Evolutionary conservation across 1,140 invertebrate genomes (phyloP).

Genomic region (Hylyphantes graminicola): DNA sequence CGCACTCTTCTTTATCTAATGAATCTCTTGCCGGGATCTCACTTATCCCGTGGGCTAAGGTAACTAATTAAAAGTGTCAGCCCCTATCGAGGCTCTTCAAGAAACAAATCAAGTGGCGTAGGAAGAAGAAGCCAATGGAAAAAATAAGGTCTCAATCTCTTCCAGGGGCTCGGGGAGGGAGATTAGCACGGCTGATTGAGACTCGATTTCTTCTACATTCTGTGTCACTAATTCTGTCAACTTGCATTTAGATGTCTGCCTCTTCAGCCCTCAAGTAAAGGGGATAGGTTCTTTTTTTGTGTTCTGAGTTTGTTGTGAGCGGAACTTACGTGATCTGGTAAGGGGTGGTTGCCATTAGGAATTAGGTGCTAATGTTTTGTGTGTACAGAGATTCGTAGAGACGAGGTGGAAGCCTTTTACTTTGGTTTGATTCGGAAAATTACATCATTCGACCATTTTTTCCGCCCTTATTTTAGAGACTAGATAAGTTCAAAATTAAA

Average conservation of each 20-base stretch:
- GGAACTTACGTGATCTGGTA: too few species aligned
- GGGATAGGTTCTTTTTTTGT: background rate
- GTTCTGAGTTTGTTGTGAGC: too few species aligned
- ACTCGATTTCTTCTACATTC: conserved; percentile 58
- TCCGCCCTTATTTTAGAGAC: too few species aligned
- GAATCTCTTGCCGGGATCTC: conserved; percentile 48
- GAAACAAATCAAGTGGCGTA: conserved; percentile 56
- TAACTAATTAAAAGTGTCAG: conserved; percentile 61
- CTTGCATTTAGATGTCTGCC: conserved; percentile 38
- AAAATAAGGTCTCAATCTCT: conserved; percentile 34
- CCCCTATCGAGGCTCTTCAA: conserved; percentile 47
- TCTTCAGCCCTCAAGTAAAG: background rate
- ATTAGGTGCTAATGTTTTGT: too few species aligned
- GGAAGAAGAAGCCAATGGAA: background rate
- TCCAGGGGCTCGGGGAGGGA: conserved; percentile 10
- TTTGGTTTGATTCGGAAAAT: too few species aligned
- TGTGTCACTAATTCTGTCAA: conserved; percentile 60
- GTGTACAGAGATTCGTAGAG: too few species aligned
- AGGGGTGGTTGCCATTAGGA: too few species aligned
- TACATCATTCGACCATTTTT: too few species aligned
- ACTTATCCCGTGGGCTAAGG: conserved; percentile 58
- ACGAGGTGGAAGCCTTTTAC: too few species aligned
- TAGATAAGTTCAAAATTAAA: too few species aligned
- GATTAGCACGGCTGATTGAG: conserved; percentile 59
- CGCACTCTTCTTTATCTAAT: conserved; percentile 56